Evolutionary conservation across 2,888 invertebrate species (phyloP).

Genomic region (Caenorhabditis sp.): DNA sequence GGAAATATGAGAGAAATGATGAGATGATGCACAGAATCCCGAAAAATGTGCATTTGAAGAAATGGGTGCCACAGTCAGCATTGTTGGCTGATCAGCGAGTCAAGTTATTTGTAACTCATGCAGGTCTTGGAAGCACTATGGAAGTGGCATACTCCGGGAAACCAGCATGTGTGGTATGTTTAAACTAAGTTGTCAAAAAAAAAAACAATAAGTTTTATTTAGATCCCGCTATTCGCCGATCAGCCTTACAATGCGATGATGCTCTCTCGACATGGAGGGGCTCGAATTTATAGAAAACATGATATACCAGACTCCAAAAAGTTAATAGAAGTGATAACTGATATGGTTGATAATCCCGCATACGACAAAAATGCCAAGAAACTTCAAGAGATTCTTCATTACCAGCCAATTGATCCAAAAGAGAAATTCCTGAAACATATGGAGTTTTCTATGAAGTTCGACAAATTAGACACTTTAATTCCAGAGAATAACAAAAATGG

Average conservation of each 20-base stretch:
- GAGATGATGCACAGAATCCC: slow-evolving; percentile 15
- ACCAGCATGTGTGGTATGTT: slow-evolving; percentile 24
- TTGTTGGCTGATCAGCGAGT: slow-evolving; percentile 24
- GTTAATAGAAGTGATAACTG: neutral
- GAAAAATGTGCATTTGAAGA: slow-evolving; percentile 16
- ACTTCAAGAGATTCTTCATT: slow-evolving; percentile 9
- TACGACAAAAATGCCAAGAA: slow-evolving; percentile 10
- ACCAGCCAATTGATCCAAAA: slow-evolving; percentile 34
- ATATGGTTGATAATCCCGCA: neutral
- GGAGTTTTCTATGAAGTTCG: slow-evolving; percentile 33
- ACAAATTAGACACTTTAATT: slow-evolving; percentile 16
- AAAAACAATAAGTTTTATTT: slow-evolving; percentile 5
- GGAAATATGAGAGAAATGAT: slow-evolving; percentile 39
- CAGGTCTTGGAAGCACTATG: slow-evolving; percentile 30
- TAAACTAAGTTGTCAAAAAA: neutral
- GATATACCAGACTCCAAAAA: neutral
- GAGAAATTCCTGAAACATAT: slow-evolving; percentile 22
- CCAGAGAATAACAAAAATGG: slow-evolving; percentile 19
- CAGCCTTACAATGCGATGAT: slow-evolving; percentile 25
- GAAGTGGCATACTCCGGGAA: slow-evolving; percentile 31
- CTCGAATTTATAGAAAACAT: neutral
- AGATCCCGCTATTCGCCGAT: slow-evolving; percentile 26
- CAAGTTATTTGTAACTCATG: slow-evolving; percentile 32
- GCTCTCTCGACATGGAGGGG: slow-evolving; percentile 10
- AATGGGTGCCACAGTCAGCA: slow-evolving; percentile 35